Evolutionary conservation across 2,888 invertebrate species (phyloP).

Genomic region (Bombylius discolor): DNA sequence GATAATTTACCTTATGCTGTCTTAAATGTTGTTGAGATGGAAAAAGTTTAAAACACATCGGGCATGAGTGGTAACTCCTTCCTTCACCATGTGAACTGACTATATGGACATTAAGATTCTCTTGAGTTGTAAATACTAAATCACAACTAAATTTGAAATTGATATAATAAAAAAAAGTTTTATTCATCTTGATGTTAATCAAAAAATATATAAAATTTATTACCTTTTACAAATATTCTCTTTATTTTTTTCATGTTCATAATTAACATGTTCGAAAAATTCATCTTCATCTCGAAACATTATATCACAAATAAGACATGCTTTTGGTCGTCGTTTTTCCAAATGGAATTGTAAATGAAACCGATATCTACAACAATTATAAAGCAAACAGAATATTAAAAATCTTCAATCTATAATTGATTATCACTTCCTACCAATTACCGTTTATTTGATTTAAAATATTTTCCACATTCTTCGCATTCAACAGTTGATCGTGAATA

Average conservation of each 20-base stretch:
- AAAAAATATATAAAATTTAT: not conserved
- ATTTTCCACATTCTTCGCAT: slow-evolving; percentile 23
- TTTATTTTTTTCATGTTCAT: slow-evolving; percentile 24
- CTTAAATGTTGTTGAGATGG: slow-evolving; percentile 6
- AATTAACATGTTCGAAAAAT: slow-evolving; percentile 30
- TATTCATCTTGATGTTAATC: not conserved
- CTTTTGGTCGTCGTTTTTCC: slow-evolving; percentile 26
- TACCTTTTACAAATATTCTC: slow-evolving; percentile 23
- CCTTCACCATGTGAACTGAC: slow-evolving; percentile 16
- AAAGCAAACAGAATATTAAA: not conserved
- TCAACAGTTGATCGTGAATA: slow-evolving; percentile 20
- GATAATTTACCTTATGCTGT: slow-evolving; percentile 7
- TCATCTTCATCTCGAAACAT: slow-evolving; percentile 24
- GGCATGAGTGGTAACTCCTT: slow-evolving; percentile 16
- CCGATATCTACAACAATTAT: slow-evolving; percentile 21
- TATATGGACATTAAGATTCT: slow-evolving; percentile 19
- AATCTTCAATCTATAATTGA: not conserved
- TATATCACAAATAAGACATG: slow-evolving; percentile 27
- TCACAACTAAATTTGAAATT: slow-evolving; percentile 24
- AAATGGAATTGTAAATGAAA: slow-evolving; percentile 34
- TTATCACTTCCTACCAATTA: slow-evolving; percentile 3
- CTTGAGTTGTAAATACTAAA: slow-evolving; percentile 20
- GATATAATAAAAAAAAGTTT: not conserved
- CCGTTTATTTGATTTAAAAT: slow-evolving; percentile 32
- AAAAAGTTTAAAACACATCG: slow-evolving; percentile 19